Base-by-base conservation (phyloP, 2,797 vertebrate genomes). In the Borostomias antarcticus region DNA sequence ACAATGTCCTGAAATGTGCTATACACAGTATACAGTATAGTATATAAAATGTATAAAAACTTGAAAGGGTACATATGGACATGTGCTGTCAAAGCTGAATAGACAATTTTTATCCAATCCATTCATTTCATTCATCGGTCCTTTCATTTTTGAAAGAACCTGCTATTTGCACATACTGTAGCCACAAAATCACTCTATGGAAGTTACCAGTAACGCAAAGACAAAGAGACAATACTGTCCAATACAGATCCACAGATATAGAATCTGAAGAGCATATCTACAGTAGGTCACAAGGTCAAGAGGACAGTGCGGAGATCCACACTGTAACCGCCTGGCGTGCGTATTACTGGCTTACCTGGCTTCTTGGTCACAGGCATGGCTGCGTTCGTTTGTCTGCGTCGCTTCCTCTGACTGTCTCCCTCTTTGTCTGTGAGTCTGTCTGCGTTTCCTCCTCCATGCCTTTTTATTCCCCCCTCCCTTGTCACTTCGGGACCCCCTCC, bases 351-450 rank as follows among this genome's bases (percentile, higher is more conserved):
- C 88, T 85, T 90, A 93, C 92, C 91, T 91, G 91, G 60, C 70
- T 87, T 88, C 88, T 89, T 73, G 43, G 85, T 85, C 78, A 90
- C 91, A 69, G 92, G 90, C 92, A 93, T 93, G 79, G 85, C 84
- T 88, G 50, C 47, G 78, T 78, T 68, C 75, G 72, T 79, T 47
- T 62, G 43, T 58, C 53, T 61, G 32, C 47, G 25, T 10, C 77
- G 82, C 83, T 30, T 86, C 83, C 84, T 85, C 74, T 76, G 23
- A 75, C 67, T 66, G 79, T 17, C 76, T 85, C 77, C 63, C 75
- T 82, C 64, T 72, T 79, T 66, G 85, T 89, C 75, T 69, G 77
- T 54, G 69, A 75, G 71, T 86, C 79, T 84, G 84, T 76, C 80
- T 59, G 70, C 73, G 56, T 70, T 77, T 74, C 59, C 66, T 83